Evolutionary conservation across 2,797 vertebrate genomes (phyloP).

Genomic region (Borostomias antarcticus): DNA sequence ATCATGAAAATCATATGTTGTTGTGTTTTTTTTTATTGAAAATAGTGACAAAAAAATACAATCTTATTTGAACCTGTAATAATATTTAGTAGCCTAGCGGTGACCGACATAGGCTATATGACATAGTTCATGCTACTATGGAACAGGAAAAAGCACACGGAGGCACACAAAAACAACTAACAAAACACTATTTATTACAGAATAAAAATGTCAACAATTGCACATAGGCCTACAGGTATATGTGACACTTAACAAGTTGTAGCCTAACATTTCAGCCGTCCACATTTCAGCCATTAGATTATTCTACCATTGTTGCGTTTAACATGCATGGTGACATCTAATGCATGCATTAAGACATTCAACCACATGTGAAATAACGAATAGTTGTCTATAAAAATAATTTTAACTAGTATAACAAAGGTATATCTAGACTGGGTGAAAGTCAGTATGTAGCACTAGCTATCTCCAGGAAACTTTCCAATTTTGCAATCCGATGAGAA

Average conservation of each 20-base stretch:
- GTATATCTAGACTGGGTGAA: no score
- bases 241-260: not conserved
- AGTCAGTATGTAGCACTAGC: not conserved
- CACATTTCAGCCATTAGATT: not conserved
- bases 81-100: not conserved
- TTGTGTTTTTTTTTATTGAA: no score
- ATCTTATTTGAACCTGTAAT: not conserved
- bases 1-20: not conserved
- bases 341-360: no score
- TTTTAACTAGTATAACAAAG: no score
- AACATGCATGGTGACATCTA: not conserved
- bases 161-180: conserved; percentile 49
- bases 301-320: not conserved
- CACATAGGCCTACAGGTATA: not conserved
- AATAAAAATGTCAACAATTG: not conserved
- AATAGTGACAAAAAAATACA: not conserved
- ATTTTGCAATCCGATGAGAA: not conserved
- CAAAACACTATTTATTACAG: conserved; percentile 64
- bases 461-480: not conserved
- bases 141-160: conserved; percentile 63
- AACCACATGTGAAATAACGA: no score
- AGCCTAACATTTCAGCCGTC: no score
- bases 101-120: not conserved
- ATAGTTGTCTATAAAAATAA: no score
- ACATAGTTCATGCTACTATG: conserved; percentile 69